A percentile compares a stretch with the other conserved stretches of the same genome.
Evolutionary conservation across 2,797 vertebrate species (phyloP).

Genomic region (Sebastes taczanowskii): DNA sequence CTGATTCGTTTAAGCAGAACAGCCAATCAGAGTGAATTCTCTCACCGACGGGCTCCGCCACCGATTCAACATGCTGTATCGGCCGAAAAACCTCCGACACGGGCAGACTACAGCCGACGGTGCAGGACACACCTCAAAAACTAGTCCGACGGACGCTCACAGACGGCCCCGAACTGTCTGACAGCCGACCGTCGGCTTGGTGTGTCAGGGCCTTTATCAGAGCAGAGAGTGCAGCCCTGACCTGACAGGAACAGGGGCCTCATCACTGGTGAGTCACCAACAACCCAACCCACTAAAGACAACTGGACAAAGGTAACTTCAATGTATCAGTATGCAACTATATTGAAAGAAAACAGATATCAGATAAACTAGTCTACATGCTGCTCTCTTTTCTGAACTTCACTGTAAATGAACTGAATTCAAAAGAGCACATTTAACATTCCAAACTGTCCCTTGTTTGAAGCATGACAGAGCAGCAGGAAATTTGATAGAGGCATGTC

Average conservation of each 20-base stretch:
- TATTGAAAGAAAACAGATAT: neutral
- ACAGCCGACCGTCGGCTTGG: no score
- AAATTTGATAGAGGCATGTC: slow-evolving; percentile 43
- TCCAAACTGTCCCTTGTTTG: slow-evolving; percentile 13
- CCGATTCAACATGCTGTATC: no score
- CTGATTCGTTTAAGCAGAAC: no score
- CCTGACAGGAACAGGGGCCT: neutral
- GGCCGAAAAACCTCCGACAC: no score
- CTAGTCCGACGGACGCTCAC: no score
- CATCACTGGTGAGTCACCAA: slow-evolving; percentile 6
- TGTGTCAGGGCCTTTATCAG: neutral
- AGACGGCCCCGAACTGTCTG: no score
- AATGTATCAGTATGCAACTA: neutral
- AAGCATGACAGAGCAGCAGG: slow-evolving; percentile 19
- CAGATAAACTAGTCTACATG: neutral
- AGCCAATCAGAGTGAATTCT: no score
- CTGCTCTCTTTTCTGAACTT: slow-evolving; percentile 4
- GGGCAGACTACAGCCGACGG: no score
- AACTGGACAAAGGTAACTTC: neutral
- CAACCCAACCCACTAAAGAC: neutral
- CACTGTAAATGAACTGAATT: neutral
- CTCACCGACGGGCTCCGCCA: no score
- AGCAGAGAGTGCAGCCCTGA: neutral
- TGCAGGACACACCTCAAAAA: no score
- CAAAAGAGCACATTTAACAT: neutral